Percentiles rank a stretch among this genome's conserved stretches.
Evolutionary conservation across 1,140 invertebrate species (phyloP).

Genomic region (Ceratosolen fusciceps): DNA sequence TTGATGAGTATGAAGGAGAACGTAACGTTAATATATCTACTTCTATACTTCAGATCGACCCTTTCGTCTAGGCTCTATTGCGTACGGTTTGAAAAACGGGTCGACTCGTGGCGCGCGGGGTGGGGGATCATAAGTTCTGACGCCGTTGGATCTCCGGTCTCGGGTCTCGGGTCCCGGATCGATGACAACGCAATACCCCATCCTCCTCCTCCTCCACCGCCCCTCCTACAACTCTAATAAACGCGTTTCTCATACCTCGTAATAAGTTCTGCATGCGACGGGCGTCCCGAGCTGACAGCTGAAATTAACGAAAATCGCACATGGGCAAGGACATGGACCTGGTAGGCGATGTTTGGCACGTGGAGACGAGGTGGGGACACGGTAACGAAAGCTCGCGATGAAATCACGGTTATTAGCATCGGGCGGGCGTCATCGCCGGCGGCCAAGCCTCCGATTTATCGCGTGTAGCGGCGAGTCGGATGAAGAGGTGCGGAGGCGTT

Average conservation of each 20-base stretch:
- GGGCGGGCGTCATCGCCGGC: constrained; percentile 9
- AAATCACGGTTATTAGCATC: constrained; percentile 36
- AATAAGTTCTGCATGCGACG: background rate
- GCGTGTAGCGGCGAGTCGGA: background rate
- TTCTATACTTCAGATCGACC: too few species aligned
- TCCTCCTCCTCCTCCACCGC: too few species aligned
- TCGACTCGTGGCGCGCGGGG: too few species aligned
- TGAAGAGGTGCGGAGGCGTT: background rate
- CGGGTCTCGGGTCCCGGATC: background rate
- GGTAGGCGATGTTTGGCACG: background rate
- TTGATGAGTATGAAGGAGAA: too few species aligned
- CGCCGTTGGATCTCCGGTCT: background rate
- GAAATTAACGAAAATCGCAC: background rate
- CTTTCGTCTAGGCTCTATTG: too few species aligned
- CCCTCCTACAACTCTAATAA: too few species aligned
- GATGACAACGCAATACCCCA: background rate
- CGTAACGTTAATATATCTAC: too few species aligned
- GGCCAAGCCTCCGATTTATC: constrained; percentile 1
- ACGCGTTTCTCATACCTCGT: background rate
- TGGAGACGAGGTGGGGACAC: too few species aligned
- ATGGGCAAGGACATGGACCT: background rate
- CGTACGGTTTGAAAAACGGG: too few species aligned
- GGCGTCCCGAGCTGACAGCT: background rate
- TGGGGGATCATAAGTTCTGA: background rate
- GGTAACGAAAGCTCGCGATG: background rate